A percentile compares a stretch with the other conserved stretches of the same genome.
phyloP scores from a whole-genome alignment of 2,888 invertebrate genomes.

The Abrostola triplasia region DNA sequence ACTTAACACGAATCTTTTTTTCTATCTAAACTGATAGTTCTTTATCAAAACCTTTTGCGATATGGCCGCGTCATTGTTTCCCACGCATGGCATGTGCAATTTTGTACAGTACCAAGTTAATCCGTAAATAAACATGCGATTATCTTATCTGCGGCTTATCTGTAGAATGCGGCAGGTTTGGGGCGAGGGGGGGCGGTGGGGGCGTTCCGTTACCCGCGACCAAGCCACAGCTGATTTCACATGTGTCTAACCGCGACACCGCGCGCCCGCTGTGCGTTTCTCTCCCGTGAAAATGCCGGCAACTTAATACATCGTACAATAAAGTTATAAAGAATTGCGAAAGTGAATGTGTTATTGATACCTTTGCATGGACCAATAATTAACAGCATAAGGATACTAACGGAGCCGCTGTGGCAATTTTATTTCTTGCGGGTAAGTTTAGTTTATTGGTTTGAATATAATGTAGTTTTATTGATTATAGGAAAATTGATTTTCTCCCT shows the following conservation, averaged over 20 bases:
- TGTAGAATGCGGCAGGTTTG: constrained; percentile 61
- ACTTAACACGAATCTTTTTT: constrained; percentile 21
- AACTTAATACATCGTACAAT: constrained; percentile 60
- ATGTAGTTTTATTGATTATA: not conserved
- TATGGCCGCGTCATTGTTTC: constrained; percentile 21
- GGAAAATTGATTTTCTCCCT: not conserved
- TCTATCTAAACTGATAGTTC: constrained; percentile 33
- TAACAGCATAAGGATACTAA: constrained; percentile 48
- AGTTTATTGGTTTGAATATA: constrained; percentile 12
- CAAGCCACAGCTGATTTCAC: constrained; percentile 86
- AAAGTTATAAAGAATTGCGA: constrained; percentile 56
- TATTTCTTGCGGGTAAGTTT: constrained; percentile 67
- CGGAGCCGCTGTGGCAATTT: constrained; percentile 49
- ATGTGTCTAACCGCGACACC: constrained; percentile 72
- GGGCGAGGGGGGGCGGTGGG: constrained; percentile 45
- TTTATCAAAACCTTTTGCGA: constrained; percentile 6
- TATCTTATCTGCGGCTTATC: constrained; percentile 76
- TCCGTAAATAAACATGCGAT: constrained; percentile 75
- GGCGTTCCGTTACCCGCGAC: constrained; percentile 57
- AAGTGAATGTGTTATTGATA: constrained; percentile 70
- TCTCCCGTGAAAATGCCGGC: constrained; percentile 74
- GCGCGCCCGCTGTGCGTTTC: constrained; percentile 70
- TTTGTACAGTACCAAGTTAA: constrained; percentile 52
- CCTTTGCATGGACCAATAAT: constrained; percentile 52
- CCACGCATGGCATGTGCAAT: constrained; percentile 39